Percentiles rank a stretch among this genome's conserved stretches.
Evolutionary conservation across 2,888 invertebrate species (phyloP).

Genomic region (Psylliodes chrysocephalus): DNA sequence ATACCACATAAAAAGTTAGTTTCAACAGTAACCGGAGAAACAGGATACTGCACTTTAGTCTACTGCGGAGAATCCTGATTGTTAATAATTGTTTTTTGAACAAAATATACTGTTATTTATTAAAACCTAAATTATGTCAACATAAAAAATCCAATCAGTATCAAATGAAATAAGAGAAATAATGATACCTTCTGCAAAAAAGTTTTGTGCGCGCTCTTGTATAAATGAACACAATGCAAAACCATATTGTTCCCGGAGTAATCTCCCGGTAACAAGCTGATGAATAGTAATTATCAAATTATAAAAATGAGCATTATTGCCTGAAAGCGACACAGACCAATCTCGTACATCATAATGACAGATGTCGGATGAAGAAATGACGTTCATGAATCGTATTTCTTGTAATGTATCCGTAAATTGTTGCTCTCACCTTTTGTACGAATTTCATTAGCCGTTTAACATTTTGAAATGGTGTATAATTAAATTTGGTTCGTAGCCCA

Average conservation of each 20-base stretch:
- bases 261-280: slow-evolving; percentile 30
- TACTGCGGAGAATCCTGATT: no score
- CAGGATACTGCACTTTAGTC: no score
- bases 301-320: slow-evolving; percentile 41
- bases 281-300: slow-evolving; percentile 45
- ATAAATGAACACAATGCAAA: slow-evolving; percentile 8
- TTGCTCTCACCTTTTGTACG: slow-evolving; percentile 18
- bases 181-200: neutral
- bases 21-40: no score
- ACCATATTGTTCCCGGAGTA: slow-evolving; percentile 29
- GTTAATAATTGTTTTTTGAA: no score
- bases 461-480: slow-evolving; percentile 22
- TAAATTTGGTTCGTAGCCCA: slow-evolving; percentile 13
- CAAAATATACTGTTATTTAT: no score
- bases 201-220: slow-evolving; percentile 1
- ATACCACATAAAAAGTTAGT: no score
- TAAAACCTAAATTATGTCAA: no score
- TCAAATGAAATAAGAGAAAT: no score
- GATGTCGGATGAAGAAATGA: slow-evolving; percentile 22
- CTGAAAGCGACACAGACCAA: slow-evolving; percentile 33
- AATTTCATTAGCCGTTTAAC: slow-evolving; percentile 24
- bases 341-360: slow-evolving; percentile 17
- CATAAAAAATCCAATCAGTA: no score
- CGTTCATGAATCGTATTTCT: slow-evolving; percentile 20
- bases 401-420: slow-evolving; percentile 24